Evolutionary conservation across 2,113 vertebrate genomes (phyloP).

Genomic region (Rafetus swinhoei): DNA sequence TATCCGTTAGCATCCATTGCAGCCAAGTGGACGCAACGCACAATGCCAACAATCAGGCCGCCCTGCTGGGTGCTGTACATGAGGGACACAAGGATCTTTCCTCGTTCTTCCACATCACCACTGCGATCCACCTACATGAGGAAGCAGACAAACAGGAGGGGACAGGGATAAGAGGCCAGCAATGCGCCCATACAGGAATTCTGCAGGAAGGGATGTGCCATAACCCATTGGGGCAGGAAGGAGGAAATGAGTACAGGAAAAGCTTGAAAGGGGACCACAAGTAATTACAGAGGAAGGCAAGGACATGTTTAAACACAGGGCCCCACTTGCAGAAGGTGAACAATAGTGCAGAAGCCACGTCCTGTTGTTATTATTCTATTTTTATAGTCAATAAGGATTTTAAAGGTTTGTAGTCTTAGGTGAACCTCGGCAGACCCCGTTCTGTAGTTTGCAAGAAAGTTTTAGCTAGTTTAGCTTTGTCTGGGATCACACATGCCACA

Average conservation of each 20-base stretch:
- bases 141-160: fast-evolving
- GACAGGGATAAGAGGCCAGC: background rate
- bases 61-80: conserved; percentile 94
- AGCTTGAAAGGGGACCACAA: fast-evolving
- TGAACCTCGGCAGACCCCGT: background rate
- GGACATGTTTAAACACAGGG: fast-evolving
- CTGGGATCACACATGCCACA: background rate
- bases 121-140: conserved; percentile 85
- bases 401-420: background rate
- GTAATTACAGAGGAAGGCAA: fast-evolving
- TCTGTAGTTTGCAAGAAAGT: background rate
- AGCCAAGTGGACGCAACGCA: conserved; percentile 94
- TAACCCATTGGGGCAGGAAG: background rate
- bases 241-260: fast-evolving
- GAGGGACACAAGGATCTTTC: conserved; percentile 94
- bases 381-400: background rate
- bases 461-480: background rate
- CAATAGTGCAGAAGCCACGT: fast-evolving
- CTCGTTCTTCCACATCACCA: conserved; percentile 89
- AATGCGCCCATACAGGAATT: background rate
- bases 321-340: background rate
- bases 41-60: conserved; percentile 90
- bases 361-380: background rate
- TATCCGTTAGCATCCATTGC: conserved; percentile 99
- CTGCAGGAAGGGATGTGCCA: background rate